Evolutionary conservation across 2,888 invertebrate species (phyloP), one percentile per base, ranked within the genome.

Genomic region (Elegia similella): DNA sequence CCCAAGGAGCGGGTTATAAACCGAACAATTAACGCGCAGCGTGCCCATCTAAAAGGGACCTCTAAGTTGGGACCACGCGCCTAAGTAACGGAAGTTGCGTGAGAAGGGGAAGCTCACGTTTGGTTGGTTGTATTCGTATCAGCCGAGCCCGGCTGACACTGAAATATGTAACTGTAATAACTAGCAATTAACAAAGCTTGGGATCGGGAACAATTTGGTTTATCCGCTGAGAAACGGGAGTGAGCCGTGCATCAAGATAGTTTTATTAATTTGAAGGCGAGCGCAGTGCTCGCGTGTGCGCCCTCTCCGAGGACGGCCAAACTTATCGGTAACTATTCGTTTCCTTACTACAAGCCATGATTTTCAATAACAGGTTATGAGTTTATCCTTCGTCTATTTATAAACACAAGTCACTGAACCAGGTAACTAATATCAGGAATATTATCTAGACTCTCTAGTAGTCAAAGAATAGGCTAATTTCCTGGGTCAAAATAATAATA

Each of bases 131-230:
- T 62, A 62, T 67, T 72, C 63, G 73, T 78, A 78, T 84, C 81
- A 81, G 80, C 78, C 78, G 76, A 76, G 73, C 72, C 74, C 72
- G 71, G 69, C 73, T 72, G 72, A 72, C 78, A 73, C 78, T 78
- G 78, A 88, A 88, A 85, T 87, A 84, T 86, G 84, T 86, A 82
- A 84, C 82, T 77, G 76, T 88, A 88, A 89, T 88, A 83, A 88
- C 80, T 73, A 80, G 73, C 85, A 90, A 90, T 90, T 90, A 90
- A 87, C 80, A 77, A 84, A 82, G 80, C 81, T 78, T 82, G 84
- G 78, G 85, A 86, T 81, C 69, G 79, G 70, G 82, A 75, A 78
- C 80, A 76, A 76, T 72, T 81, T 76, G 74, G 73, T 79, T 75
- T 72, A 78, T 81, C 78, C 73, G 71, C 69, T 75, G 65, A 68